phyloP scores from a whole-genome alignment of 2,888 invertebrate species.

The Apeira syringaria region DNA sequence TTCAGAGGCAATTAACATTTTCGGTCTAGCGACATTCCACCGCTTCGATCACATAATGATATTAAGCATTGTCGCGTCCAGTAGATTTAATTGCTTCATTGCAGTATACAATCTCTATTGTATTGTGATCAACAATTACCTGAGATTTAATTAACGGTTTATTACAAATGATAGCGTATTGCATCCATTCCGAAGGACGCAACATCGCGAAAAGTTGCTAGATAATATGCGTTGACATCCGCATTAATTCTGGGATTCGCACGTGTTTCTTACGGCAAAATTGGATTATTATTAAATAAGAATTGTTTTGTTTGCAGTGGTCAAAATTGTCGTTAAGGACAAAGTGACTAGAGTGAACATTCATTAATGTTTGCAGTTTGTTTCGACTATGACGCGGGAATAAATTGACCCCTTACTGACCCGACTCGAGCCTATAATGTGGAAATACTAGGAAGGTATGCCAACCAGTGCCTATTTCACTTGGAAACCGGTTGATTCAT shows the following conservation, averaged over 20 bases:
- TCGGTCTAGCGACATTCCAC: no score
- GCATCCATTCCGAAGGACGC: slow-evolving; percentile 4
- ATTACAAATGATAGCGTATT: slow-evolving; percentile 3
- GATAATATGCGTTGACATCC: slow-evolving; percentile 4
- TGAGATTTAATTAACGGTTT: slow-evolving; percentile 6
- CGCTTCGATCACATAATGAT: no score
- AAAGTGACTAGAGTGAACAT: slow-evolving; percentile 27
- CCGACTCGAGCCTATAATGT: slow-evolving; percentile 42
- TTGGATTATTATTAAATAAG: no score
- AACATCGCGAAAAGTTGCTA: slow-evolving; percentile 8
- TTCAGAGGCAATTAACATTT: no score
- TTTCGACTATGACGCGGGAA: slow-evolving; percentile 41
- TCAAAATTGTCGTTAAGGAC: no score
- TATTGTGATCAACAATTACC: slow-evolving; percentile 9
- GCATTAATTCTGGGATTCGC: no score
- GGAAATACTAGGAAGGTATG: slow-evolving; percentile 53
- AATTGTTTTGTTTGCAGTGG: no score
- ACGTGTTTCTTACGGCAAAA: no score
- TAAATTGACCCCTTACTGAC: slow-evolving; percentile 50
- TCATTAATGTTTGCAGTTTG: slow-evolving; percentile 37
- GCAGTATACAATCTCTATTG: not conserved
- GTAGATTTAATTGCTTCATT: not conserved
- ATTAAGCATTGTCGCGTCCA: no score
- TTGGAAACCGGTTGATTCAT: slow-evolving; percentile 44
- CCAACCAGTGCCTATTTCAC: slow-evolving; percentile 33